phyloP scores from a whole-genome alignment of 2,113 vertebrate genomes.

The Apteryx mantelli region DNA sequence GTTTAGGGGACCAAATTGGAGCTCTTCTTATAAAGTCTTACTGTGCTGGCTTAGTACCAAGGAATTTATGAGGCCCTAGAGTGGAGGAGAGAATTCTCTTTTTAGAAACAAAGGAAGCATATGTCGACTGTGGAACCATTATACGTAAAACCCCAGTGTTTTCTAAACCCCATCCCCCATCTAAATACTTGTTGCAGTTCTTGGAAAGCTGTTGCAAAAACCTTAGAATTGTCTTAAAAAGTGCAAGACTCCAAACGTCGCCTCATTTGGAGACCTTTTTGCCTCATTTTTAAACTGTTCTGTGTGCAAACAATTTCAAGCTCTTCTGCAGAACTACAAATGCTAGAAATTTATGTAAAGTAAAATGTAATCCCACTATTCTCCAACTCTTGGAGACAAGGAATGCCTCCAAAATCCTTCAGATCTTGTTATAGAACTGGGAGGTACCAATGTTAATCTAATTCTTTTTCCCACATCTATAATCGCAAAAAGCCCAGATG shows the following conservation, averaged over 20 bases:
- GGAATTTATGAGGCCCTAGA: background rate
- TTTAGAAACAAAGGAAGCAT: background rate
- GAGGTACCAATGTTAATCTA: background rate
- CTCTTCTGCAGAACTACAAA: background rate
- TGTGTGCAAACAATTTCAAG: background rate
- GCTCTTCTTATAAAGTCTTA: background rate
- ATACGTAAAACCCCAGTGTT: background rate
- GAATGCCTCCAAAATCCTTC: background rate
- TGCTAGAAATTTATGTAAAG: background rate
- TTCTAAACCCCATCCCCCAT: background rate
- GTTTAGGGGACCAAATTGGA: background rate
- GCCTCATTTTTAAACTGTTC: background rate
- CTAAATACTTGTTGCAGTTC: background rate
- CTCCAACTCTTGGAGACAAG: background rate
- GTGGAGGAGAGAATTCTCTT: background rate
- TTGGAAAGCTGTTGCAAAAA: background rate
- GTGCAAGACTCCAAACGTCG: background rate
- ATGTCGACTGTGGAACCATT: background rate
- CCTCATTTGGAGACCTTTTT: background rate
- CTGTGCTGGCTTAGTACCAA: background rate
- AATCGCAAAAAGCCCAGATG: background rate
- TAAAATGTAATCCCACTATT: background rate
- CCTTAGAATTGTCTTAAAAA: background rate
- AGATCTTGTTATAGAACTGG: background rate
- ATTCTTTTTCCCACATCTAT: background rate